phyloP scores from a whole-genome alignment of 2,113 vertebrate species.

The Aptenodytes forsteri region DNA sequence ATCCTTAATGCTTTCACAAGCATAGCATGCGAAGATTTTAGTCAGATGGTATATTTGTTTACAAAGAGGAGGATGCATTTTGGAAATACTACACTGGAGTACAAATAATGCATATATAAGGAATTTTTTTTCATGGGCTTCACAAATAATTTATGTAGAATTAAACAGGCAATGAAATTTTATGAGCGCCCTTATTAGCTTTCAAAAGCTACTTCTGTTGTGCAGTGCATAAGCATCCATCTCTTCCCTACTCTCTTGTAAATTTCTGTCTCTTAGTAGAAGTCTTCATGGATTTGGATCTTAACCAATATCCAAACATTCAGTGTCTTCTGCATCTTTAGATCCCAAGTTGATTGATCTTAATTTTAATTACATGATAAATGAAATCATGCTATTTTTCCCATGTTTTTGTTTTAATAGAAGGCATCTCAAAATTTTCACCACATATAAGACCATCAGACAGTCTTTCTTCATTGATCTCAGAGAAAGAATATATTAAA shows the following conservation, averaged over 20 bases:
- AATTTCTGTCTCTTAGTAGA: not conserved
- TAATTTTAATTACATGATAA: not conserved
- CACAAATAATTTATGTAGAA: not conserved
- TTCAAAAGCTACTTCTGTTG: not conserved
- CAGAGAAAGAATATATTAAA: conserved; percentile 86
- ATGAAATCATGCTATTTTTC: not conserved
- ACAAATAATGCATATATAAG: not conserved
- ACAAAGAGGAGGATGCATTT: not conserved
- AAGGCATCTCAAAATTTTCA: conserved; percentile 64
- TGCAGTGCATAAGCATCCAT: not conserved
- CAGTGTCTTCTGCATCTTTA: not conserved
- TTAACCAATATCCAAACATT: not conserved
- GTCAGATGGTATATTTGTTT: not conserved
- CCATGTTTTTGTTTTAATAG: conserved; percentile 54
- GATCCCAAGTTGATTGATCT: not conserved
- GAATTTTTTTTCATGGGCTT: not conserved
- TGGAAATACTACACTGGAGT: not conserved
- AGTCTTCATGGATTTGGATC: not conserved
- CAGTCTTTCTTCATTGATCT: conserved; percentile 70
- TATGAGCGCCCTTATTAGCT: not conserved
- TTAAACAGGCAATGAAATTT: not conserved
- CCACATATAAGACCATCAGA: conserved; percentile 70
- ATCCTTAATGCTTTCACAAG: not conserved
- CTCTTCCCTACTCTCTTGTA: not conserved
- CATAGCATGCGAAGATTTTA: not conserved